A percentile compares a stretch with the other conserved stretches of the same genome.
Evolutionary conservation across 2,113 vertebrate species (phyloP).

Genomic region (Urocolius indicus): DNA sequence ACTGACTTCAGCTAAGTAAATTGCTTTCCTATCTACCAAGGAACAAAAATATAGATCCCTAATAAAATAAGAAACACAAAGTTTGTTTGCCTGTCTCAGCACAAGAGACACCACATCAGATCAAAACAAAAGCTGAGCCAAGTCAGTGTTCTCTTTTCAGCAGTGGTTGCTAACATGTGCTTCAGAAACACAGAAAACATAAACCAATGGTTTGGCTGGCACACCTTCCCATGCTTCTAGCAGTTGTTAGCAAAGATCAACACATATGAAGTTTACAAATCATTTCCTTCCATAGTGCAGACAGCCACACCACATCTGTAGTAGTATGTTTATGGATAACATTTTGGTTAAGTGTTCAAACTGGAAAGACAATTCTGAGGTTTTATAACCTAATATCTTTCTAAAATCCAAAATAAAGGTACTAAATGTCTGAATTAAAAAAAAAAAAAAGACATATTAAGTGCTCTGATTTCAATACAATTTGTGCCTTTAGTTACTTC

Average conservation of each 20-base stretch:
- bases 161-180: background rate
- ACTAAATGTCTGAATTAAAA: background rate
- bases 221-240: background rate
- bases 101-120: background rate
- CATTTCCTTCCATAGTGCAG: background rate
- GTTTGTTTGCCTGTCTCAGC: background rate
- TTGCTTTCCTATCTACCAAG: background rate
- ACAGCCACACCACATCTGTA: background rate
- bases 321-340: background rate
- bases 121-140: background rate
- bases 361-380: background rate
- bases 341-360: background rate
- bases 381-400: background rate
- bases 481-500: background rate
- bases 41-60: background rate
- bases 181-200: background rate
- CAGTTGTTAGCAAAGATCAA: background rate
- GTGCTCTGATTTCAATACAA: background rate
- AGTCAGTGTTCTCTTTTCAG: background rate
- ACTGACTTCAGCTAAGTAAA: background rate
- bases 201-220: background rate
- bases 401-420: background rate
- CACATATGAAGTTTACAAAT: background rate
- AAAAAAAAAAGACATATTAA: background rate
- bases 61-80: background rate